phyloP scores from a whole-genome alignment of 2,113 vertebrate species.

The Gyps fulvus region DNA sequence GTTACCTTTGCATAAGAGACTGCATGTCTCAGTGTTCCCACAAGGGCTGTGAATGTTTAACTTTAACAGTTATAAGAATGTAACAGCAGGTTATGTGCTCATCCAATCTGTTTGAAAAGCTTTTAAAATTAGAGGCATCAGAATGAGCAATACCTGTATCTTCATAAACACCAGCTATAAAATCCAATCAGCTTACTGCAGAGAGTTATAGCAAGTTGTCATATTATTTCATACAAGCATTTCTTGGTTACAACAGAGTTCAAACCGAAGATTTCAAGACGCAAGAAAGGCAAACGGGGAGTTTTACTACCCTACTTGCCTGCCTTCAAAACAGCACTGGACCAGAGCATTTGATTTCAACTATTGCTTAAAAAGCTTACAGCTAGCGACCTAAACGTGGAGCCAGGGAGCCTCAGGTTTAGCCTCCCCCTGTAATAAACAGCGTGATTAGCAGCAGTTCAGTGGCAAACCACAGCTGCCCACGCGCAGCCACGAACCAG shows the following conservation, averaged over 20 bases:
- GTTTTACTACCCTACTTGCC: neutral
- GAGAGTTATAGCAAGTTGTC: neutral
- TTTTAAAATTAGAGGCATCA: slow-evolving; percentile 33
- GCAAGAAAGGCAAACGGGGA: neutral
- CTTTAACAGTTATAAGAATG: neutral
- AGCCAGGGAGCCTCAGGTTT: neutral
- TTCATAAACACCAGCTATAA: slow-evolving; percentile 31
- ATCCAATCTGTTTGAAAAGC: slow-evolving; percentile 45
- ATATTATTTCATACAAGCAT: neutral
- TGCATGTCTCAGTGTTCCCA: neutral
- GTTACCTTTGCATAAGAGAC: slow-evolving; percentile 11
- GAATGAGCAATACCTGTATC: slow-evolving; percentile 49
- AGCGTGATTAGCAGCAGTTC: neutral
- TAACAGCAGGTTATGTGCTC: slow-evolving; percentile 43
- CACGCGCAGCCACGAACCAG: neutral
- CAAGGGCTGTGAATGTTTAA: slow-evolving; percentile 29
- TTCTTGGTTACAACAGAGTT: neutral
- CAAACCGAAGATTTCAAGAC: neutral
- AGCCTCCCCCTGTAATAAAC: neutral
- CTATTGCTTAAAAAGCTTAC: neutral
- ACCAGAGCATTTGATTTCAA: neutral
- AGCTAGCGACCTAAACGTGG: neutral
- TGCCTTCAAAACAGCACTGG: neutral
- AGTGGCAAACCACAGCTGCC: neutral
- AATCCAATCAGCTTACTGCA: neutral